Evolutionary conservation across 2,113 vertebrate species (phyloP).

Genomic region (Lagenorhynchus albirostris): DNA sequence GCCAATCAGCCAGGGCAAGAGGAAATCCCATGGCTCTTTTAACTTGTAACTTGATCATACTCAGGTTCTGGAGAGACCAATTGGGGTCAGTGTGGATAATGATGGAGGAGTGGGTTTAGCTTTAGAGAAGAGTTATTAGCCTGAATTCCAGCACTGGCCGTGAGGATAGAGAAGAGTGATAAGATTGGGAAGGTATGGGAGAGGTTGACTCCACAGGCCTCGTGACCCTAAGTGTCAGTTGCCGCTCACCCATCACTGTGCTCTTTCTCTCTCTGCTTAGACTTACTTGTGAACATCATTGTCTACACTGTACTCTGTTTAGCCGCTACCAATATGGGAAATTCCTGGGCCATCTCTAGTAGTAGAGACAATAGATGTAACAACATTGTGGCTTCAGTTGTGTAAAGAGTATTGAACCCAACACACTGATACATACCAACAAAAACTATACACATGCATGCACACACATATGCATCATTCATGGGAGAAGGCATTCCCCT

Average conservation of each 20-base stretch:
- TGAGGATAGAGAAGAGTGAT: background rate
- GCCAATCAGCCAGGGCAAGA: background rate
- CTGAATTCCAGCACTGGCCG: rapidly evolving
- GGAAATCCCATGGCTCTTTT: background rate
- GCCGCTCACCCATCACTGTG: rapidly evolving
- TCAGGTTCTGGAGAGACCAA: background rate
- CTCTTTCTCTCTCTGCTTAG: background rate
- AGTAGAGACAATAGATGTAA: too few species aligned
- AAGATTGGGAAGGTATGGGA: background rate
- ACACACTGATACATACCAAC: rapidly evolving
- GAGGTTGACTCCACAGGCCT: too few species aligned
- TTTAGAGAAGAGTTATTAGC: background rate
- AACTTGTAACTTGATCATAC: background rate
- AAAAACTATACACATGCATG: rapidly evolving
- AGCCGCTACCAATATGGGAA: background rate
- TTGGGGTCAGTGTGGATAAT: background rate
- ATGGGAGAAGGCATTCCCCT: background rate
- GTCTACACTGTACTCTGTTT: rapidly evolving
- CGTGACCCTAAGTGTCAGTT: rapidly evolving
- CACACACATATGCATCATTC: rapidly evolving
- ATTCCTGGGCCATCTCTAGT: background rate
- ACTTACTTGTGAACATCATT: rapidly evolving
- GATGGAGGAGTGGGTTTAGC: background rate
- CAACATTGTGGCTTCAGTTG: rapidly evolving
- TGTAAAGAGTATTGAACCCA: background rate